Percentiles rank a stretch among this genome's conserved stretches.
phyloP scores from a whole-genome alignment of 2,113 vertebrate genomes.

The Rhynchomys soricoides region DNA sequence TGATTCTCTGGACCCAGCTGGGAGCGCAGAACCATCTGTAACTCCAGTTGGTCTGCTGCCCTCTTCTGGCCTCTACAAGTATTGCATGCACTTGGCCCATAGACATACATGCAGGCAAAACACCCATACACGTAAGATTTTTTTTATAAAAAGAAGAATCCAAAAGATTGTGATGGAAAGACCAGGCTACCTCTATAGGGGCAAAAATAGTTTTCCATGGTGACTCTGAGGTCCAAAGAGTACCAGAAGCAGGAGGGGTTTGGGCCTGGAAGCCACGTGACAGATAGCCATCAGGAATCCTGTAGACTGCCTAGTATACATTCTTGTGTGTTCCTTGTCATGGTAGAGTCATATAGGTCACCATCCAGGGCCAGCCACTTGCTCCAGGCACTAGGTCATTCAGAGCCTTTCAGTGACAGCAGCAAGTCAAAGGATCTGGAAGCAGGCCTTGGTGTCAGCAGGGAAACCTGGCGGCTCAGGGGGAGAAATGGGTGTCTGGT shows the following conservation, averaged over 20 bases:
- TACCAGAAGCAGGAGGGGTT: background rate
- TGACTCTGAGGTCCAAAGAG: background rate
- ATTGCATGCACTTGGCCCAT: background rate
- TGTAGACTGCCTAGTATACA: rapidly evolving
- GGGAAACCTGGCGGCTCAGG: background rate
- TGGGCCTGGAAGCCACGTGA: background rate
- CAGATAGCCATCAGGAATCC: too few relatives aligned
- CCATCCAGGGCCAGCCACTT: background rate
- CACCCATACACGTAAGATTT: too few relatives aligned
- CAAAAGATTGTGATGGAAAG: background rate
- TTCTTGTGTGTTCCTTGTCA: rapidly evolving
- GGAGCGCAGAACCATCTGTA: background rate
- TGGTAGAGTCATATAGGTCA: too few relatives aligned
- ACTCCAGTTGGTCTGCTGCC: background rate
- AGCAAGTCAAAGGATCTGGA: background rate
- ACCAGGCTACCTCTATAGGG: background rate
- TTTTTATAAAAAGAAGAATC: background rate
- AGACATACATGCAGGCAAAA: background rate
- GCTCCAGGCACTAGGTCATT: background rate
- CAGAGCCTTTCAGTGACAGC: background rate
- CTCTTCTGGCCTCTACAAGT: background rate
- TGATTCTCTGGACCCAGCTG: background rate
- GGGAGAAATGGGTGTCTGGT: rapidly evolving
- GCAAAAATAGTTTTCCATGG: background rate
- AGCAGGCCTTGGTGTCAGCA: background rate